Evolutionary conservation across 2,113 vertebrate species (phyloP), one percentile per base, ranked within the genome.

Genomic region (Heterochromis multidens): DNA sequence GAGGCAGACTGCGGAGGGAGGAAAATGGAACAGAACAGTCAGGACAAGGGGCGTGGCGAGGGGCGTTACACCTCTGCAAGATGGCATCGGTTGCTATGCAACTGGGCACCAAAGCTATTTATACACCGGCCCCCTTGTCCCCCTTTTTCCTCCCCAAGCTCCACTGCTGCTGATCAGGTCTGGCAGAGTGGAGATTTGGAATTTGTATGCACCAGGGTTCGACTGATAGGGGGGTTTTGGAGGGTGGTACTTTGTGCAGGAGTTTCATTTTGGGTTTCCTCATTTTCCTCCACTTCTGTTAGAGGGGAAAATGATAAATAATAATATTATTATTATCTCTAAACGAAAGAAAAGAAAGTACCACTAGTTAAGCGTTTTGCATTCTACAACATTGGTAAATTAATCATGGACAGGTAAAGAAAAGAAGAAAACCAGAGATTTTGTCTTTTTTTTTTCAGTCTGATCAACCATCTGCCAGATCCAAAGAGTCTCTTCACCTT

Each of bases 31-130:
- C 90, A 90, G 92, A 95, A 90, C 93, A 91, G 92, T 93, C 85
- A 93, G 95, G 95, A 95, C 96, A 95, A 95, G 95, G 94, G 96
- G 96, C 95, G 95, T 96, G 96, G 94, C 82, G 67, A 91, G 93
- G 94, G 96, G 95, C 91, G 95, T 95, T 95, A 95, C 95, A 94
- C 93, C 95, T 95, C 95, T 60, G 93, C 92, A 94, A 95, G 95
- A 95, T 96, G 95, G 96, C 96, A 96, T 96, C 94, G 88, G 96
- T 97, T 96, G 96, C 96, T 95, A 96, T 93, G 96, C 96, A 96
- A 97, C 96, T 94, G 94, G 88, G 93, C 92, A 94, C 94, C 91
- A 94, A 95, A 95, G 95, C 96, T 97, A 96, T 97, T 97, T 97
- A 96, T 97, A 96, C 93, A 94, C 89, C 83, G 31, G 93, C 91